Conservation (phyloP, 2,797 vertebrate genomes). For the Hyperoplus immaculatus region DNA sequence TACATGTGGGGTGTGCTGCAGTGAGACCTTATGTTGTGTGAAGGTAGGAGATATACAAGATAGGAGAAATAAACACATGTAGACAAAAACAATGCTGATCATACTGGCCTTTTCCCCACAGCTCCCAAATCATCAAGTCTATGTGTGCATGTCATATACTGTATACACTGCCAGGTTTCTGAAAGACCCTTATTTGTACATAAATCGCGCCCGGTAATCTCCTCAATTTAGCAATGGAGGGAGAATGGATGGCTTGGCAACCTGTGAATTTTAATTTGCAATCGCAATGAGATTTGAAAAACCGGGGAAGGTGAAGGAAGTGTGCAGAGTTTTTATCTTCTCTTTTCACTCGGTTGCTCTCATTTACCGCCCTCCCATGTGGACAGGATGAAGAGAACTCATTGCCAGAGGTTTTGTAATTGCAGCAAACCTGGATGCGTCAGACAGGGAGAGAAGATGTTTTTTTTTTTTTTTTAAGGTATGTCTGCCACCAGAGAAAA, state of each 20-base stretch:
- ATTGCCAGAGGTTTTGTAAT: slow-evolving; percentile 63
- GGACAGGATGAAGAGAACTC: slow-evolving; percentile 53
- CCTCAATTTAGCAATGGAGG: slow-evolving; percentile 80
- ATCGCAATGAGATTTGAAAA: slow-evolving; percentile 70
- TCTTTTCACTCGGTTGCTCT: slow-evolving; percentile 51
- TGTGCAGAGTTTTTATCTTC: slow-evolving; percentile 49
- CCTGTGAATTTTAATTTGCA: slow-evolving; percentile 80
- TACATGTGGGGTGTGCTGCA: neutral
- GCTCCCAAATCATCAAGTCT: slow-evolving; percentile 37
- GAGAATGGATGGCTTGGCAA: slow-evolving; percentile 81
- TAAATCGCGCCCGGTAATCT: slow-evolving; percentile 76
- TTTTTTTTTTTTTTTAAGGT: slow-evolving; percentile 40
- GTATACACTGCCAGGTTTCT: slow-evolving; percentile 61
- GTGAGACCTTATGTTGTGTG: neutral
- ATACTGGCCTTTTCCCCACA: neutral
- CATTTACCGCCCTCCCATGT: slow-evolving; percentile 69
- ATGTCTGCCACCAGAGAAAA: slow-evolving; percentile 58
- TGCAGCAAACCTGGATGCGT: slow-evolving; percentile 53
- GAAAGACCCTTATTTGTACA: slow-evolving; percentile 78
- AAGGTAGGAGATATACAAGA: neutral
- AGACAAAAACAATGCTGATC: neutral
- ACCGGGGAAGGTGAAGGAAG: slow-evolving; percentile 64
- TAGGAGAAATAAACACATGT: neutral
- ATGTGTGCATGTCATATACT: slow-evolving; percentile 30
- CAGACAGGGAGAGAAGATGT: slow-evolving; percentile 39